Percentiles rank a stretch among this genome's conserved stretches.
Evolutionary conservation across 1,140 invertebrate genomes (phyloP).

Genomic region (Potamilus streckersoni): DNA sequence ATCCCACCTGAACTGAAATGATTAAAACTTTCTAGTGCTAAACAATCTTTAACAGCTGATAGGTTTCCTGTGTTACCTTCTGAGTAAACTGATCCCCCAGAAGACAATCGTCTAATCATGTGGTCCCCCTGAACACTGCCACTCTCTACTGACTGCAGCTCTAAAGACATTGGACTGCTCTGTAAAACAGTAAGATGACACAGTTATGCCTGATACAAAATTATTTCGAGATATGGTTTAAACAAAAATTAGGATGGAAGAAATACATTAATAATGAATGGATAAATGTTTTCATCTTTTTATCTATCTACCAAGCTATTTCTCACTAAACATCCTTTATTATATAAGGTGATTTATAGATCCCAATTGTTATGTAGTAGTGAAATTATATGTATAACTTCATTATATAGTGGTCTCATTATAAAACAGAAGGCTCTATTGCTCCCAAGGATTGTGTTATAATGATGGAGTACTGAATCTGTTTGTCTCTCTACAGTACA

Average conservation of each 20-base stretch:
- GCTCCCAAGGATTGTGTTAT: too few relatives aligned
- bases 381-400: too few relatives aligned
- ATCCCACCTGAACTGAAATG: neutral
- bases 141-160: conserved; percentile 48
- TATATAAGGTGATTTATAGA: too few relatives aligned
- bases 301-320: too few relatives aligned
- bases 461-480: too few relatives aligned
- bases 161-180: conserved; percentile 45
- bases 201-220: neutral
- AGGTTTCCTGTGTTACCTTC: too few relatives aligned
- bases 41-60: neutral
- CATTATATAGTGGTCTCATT: too few relatives aligned
- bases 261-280: neutral
- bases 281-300: neutral
- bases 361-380: too few relatives aligned
- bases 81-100: conserved; percentile 33
- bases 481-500: too few relatives aligned
- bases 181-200: conserved; percentile 10
- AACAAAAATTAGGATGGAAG: conserved; percentile 4
- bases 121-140: conserved; percentile 34
- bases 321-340: too few relatives aligned
- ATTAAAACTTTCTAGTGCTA: neutral
- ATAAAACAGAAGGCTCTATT: too few relatives aligned
- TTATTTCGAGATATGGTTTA: conserved; percentile 2
- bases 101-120: conserved; percentile 30